A percentile compares a stretch with the other conserved stretches of the same genome.
Evolutionary conservation across 2,888 invertebrate species (phyloP).

Genomic region (Prenolepis imparis): DNA sequence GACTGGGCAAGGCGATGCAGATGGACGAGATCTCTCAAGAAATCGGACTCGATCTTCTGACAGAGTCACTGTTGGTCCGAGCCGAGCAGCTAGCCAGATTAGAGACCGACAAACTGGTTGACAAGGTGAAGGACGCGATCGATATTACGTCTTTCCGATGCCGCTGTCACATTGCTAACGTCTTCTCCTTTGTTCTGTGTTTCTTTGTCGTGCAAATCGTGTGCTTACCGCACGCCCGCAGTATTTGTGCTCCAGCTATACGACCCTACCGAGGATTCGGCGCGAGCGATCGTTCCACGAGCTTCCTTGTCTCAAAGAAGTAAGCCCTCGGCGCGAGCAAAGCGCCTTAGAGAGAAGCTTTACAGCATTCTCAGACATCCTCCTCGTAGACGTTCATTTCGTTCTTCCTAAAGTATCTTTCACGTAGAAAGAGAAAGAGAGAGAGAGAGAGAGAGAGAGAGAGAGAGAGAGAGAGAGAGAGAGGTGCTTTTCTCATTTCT

Average conservation of each 20-base stretch:
- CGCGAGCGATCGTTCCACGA: conserved; percentile 94
- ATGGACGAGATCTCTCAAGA: conserved; percentile 94
- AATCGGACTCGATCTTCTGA: conserved; percentile 93
- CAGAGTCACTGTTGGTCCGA: conserved; percentile 94
- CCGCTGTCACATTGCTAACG: conserved; percentile 56
- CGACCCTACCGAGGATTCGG: conserved; percentile 91
- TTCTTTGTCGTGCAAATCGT: conserved; percentile 60
- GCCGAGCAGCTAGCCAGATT: conserved; percentile 94
- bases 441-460: not conserved
- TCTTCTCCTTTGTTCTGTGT: conserved; percentile 65
- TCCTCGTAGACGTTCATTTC: conserved; percentile 47
- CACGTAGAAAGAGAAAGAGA: not conserved
- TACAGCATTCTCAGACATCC: conserved; percentile 23
- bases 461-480: too few species aligned
- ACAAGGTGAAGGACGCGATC: conserved; percentile 88
- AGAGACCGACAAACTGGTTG: conserved; percentile 94
- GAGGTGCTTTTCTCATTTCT: conserved; percentile 23
- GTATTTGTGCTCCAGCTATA: conserved; percentile 91
- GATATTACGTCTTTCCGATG: conserved; percentile 70
- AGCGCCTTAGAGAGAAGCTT: conserved; percentile 53
- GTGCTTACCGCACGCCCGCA: conserved; percentile 82
- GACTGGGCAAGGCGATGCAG: conserved; percentile 93
- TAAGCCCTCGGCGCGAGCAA: conserved; percentile 86
- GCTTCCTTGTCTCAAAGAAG: conserved; percentile 92
- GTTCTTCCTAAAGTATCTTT: conserved; percentile 8